Percentiles rank a stretch among this genome's conserved stretches.
phyloP scores from a whole-genome alignment of 1,140 invertebrate genomes.

The Aleiodes sp. region DNA sequence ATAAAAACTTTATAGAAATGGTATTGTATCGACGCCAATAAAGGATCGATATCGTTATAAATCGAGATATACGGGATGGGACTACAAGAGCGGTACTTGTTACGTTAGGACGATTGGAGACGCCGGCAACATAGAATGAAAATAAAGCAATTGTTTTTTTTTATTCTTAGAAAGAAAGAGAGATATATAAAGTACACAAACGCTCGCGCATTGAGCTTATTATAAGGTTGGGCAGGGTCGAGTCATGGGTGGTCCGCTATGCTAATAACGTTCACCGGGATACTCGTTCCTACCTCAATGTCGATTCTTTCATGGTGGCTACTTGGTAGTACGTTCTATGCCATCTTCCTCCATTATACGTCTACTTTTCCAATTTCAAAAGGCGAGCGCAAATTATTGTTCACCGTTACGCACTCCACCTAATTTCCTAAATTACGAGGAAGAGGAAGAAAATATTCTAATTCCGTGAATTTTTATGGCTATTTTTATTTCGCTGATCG shows the following conservation, averaged over 20 bases:
- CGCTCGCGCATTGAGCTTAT: constrained; percentile 58
- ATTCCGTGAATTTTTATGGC: too few species aligned
- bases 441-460: too few species aligned
- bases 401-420: constrained; percentile 11
- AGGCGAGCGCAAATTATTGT: not conserved
- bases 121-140: not conserved
- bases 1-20: not conserved
- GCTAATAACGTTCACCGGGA: constrained; percentile 40
- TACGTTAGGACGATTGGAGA: not conserved
- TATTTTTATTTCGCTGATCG: too few species aligned
- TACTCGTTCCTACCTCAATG: not conserved
- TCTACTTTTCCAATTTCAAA: not conserved
- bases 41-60: constrained; percentile 65
- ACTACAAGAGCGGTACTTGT: constrained; percentile 59
- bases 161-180: not conserved
- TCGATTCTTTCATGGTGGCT: not conserved
- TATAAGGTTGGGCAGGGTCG: constrained; percentile 58
- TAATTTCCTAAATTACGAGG: too few species aligned
- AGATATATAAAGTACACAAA: constrained; percentile 52
- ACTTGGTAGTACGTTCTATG: not conserved
- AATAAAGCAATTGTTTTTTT: not conserved
- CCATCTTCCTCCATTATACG: not conserved
- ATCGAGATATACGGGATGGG: constrained; percentile 62
- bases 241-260: constrained; percentile 61
- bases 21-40: constrained; percentile 57